A percentile compares a stretch with the other conserved stretches of the same genome.
Conservation (phyloP, 2,113 vertebrate species). For the Callopanchax toddi region DNA sequence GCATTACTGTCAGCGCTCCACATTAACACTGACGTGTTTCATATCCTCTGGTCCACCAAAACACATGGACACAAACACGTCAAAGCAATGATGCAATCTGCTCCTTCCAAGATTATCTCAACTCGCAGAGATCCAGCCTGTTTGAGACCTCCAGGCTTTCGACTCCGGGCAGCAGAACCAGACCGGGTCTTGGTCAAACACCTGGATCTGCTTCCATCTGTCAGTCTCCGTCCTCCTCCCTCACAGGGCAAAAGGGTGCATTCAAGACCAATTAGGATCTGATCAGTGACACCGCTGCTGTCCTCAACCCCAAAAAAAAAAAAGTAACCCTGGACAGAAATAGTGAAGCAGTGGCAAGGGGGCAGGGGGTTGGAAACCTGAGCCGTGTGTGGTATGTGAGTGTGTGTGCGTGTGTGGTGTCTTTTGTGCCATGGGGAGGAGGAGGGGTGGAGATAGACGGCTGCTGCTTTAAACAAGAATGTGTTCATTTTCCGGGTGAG, state of each 20-base stretch:
- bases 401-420: conserved; percentile 59
- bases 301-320: conserved; percentile 50
- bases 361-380: conserved; percentile 65
- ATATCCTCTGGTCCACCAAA: conserved; percentile 37
- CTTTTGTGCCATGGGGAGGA: conserved; percentile 83
- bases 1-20: conserved; percentile 15
- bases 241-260: conserved; percentile 26
- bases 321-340: conserved; percentile 74
- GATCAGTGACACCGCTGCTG: conserved; percentile 77
- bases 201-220: conserved; percentile 57
- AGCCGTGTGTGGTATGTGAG: conserved; percentile 44
- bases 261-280: conserved; percentile 67
- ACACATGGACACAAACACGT: conserved; percentile 22
- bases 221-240: conserved; percentile 23
- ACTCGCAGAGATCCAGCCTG: background rate
- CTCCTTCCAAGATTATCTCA: conserved; percentile 10
- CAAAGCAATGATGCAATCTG: conserved; percentile 24
- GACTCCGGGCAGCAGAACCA: conserved; percentile 26
- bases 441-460: conserved; percentile 75
- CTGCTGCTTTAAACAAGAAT: conserved; percentile 73
- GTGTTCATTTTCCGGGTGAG: conserved; percentile 65
- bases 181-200: conserved; percentile 50
- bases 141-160: conserved; percentile 30
- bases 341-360: conserved; percentile 65
- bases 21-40: conserved; percentile 39